These are phyloP conservation scores for Saxicola maurus DNA, from an alignment of 2,797 vertebrate species.

Conservation along the genomic window DNA sequence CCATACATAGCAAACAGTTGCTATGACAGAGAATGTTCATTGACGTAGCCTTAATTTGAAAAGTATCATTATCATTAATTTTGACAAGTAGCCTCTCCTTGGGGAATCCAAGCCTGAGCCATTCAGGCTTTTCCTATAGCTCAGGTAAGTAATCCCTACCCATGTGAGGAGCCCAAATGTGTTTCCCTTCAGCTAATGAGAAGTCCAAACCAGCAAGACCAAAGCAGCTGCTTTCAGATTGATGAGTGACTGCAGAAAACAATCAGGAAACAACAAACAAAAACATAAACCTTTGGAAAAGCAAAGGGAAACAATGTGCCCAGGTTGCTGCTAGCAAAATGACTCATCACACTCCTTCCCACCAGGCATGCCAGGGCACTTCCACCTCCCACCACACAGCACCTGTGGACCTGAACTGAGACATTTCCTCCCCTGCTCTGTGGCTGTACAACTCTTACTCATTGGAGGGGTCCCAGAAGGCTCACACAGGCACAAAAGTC, in stretches of 20 bases:
- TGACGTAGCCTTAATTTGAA: slow-evolving; percentile 34
- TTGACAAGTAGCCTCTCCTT: slow-evolving; percentile 40
- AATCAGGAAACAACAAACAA: background rate
- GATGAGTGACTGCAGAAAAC: background rate
- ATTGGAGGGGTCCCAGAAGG: background rate
- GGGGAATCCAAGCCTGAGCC: slow-evolving; percentile 4
- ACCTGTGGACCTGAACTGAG: background rate
- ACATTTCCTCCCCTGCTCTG: background rate
- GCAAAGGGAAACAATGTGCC: background rate
- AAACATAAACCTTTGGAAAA: background rate
- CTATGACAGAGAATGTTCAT: background rate
- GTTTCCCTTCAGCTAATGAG: background rate
- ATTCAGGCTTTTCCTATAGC: slow-evolving; percentile 4
- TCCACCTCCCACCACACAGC: background rate
- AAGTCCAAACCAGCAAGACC: slow-evolving; percentile 8
- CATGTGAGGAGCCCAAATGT: background rate
- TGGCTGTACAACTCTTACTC: background rate
- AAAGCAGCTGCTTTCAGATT: slow-evolving; percentile 1
- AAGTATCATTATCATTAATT: slow-evolving; percentile 51
- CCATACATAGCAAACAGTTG: background rate
- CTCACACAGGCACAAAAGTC: background rate
- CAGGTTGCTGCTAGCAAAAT: background rate
- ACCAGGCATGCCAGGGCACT: background rate
- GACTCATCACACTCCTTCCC: background rate
- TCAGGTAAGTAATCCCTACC: slow-evolving; percentile 19